Evolutionary conservation across 2,888 invertebrate genomes (phyloP).

Genomic region (Diarsia dahlii): DNA sequence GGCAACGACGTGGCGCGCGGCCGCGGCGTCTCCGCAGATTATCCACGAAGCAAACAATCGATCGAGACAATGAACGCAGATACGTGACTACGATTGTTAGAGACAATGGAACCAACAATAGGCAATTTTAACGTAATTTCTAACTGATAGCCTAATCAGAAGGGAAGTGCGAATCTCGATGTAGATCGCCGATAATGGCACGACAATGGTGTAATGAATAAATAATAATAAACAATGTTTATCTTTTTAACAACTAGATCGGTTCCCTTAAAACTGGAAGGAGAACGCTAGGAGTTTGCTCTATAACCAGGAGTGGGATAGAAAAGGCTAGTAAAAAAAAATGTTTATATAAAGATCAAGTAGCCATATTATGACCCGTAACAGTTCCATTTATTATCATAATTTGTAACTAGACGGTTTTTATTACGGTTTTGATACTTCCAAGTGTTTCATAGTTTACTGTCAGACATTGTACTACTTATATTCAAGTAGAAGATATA

Average conservation of each 20-base stretch:
- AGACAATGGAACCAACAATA: slow-evolving; percentile 66
- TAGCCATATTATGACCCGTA: background rate
- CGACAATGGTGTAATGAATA: slow-evolving; percentile 6
- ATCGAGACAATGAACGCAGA: slow-evolving; percentile 66
- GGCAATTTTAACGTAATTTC: slow-evolving; percentile 64
- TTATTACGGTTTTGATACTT: slow-evolving; percentile 2
- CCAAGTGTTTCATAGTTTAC: slow-evolving; percentile 7
- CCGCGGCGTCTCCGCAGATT: slow-evolving; percentile 32
- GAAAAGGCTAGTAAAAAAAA: background rate
- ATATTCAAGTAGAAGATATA: slow-evolving; percentile 23
- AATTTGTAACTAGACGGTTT: slow-evolving; percentile 8
- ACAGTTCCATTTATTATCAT: background rate
- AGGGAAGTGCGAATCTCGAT: slow-evolving; percentile 55
- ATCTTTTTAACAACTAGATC: no score
- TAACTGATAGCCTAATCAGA: slow-evolving; percentile 52
- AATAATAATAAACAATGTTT: background rate
- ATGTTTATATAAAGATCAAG: slow-evolving; percentile 1
- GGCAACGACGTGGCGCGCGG: background rate
- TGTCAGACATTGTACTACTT: slow-evolving; percentile 3
- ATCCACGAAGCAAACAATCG: slow-evolving; percentile 51
- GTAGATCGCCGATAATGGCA: slow-evolving; percentile 31
- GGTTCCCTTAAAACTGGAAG: no score
- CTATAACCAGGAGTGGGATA: no score
- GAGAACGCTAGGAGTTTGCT: no score
- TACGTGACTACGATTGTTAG: slow-evolving; percentile 55